phyloP scores from a whole-genome alignment of 2,113 vertebrate species.

The Pampusana beccarii region DNA sequence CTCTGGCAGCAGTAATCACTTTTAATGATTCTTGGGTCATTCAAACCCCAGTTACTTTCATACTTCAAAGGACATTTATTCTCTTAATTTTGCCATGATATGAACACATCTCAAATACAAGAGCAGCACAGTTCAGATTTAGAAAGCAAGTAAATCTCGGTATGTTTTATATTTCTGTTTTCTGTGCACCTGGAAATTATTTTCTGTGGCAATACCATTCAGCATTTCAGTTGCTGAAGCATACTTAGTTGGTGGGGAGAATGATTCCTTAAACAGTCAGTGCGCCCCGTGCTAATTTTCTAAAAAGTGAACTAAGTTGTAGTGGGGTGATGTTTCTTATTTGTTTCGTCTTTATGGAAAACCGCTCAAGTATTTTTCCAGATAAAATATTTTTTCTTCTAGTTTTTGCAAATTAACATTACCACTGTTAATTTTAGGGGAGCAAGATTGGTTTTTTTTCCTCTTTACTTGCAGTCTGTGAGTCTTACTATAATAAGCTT shows the following conservation, averaged over 20 bases:
- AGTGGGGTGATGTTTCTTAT: neutral
- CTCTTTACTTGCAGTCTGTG: neutral
- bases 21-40: neutral
- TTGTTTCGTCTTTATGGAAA: neutral
- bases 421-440: neutral
- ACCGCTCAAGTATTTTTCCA: neutral
- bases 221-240: neutral
- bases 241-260: neutral
- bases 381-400: neutral
- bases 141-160: neutral
- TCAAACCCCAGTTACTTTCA: neutral
- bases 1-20: neutral
- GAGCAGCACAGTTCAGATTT: neutral
- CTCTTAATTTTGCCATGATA: neutral
- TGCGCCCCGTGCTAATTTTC: neutral
- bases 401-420: neutral
- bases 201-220: neutral
- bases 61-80: neutral
- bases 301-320: neutral
- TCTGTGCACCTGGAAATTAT: neutral
- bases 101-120: neutral
- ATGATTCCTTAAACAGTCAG: neutral
- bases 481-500: neutral
- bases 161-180: neutral
- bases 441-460: neutral